These are phyloP conservation scores for Zootoca vivipara DNA, from an alignment of 2,113 vertebrate species.

Conservation along the genomic window DNA sequence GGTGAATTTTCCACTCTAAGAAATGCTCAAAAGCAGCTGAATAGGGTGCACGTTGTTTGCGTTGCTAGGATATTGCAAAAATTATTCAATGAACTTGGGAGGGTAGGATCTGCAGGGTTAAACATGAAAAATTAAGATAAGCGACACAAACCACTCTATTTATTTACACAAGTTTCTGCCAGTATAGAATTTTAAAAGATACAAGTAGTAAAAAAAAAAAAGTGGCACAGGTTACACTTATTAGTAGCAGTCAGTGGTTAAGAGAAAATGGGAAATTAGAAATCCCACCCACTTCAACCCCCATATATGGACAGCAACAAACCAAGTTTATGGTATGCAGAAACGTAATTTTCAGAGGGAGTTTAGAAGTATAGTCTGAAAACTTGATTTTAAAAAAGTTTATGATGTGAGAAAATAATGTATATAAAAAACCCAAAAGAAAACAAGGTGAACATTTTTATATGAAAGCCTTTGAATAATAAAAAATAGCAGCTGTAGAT, in stretches of 20 bases:
- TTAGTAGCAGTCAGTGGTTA: slow-evolving; percentile 44
- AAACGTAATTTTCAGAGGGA: slow-evolving; percentile 60
- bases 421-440: slow-evolving; percentile 11
- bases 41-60: neutral
- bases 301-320: slow-evolving; percentile 10
- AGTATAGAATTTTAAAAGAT: slow-evolving; percentile 63
- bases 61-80: neutral
- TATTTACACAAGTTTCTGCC: slow-evolving; percentile 76
- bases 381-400: slow-evolving; percentile 23
- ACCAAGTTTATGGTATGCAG: slow-evolving; percentile 55
- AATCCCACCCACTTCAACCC: slow-evolving; percentile 14
- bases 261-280: slow-evolving; percentile 32
- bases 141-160: slow-evolving; percentile 48
- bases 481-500: slow-evolving; percentile 54
- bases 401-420: slow-evolving; percentile 33
- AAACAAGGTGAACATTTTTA: slow-evolving; percentile 23
- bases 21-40: neutral
- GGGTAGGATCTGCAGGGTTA: neutral
- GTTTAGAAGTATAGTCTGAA: slow-evolving; percentile 38
- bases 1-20: neutral
- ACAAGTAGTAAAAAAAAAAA: slow-evolving; percentile 42
- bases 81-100: neutral
- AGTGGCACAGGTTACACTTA: slow-evolving; percentile 57
- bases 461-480: neutral
- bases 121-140: neutral